Evolutionary conservation across 30 jellyfish, hydroid and myxozoan genomes (phyloP).

Genomic region (Chironex yamaguchii): DNA sequence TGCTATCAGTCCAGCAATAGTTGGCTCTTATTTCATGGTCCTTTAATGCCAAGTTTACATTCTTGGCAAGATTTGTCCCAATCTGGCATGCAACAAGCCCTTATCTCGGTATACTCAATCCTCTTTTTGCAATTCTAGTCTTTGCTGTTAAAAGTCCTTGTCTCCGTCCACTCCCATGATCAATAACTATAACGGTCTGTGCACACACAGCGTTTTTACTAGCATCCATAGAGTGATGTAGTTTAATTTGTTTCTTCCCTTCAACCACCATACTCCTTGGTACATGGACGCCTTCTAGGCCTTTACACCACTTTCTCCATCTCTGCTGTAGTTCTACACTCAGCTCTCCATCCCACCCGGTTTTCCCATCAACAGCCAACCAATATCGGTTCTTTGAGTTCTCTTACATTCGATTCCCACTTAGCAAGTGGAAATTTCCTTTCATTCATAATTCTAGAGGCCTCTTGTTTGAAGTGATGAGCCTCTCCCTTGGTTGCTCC

Average conservation of each 20-base stretch:
- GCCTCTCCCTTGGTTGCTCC: neutral
- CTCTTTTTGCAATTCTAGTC: constrained; percentile 39
- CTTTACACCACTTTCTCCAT: constrained; percentile 16
- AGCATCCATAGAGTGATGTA: constrained; percentile 58
- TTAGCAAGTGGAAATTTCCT: constrained; percentile 5
- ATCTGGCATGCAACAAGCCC: constrained; percentile 46
- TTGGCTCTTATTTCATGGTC: constrained; percentile 9
- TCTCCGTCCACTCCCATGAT: constrained; percentile 26
- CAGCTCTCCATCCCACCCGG: too few species aligned
- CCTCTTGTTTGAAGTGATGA: neutral
- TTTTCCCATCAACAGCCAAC: constrained; percentile 26
- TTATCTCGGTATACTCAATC: constrained; percentile 42
- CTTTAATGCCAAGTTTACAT: constrained; percentile 42
- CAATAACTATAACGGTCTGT: constrained; percentile 17
- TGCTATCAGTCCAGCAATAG: constrained; percentile 58
- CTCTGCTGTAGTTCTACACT: constrained; percentile 13
- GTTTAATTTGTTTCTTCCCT: constrained; percentile 6
- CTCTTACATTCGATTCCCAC: neutral
- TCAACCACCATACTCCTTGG: constrained; percentile 38
- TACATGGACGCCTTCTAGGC: constrained; percentile 3
- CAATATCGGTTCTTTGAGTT: constrained; percentile 8
- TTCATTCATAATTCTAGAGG: neutral
- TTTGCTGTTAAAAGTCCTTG: constrained; percentile 25
- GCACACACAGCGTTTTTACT: constrained; percentile 47
- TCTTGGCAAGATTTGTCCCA: constrained; percentile 34